Percentiles rank a stretch among this genome's conserved stretches.
phyloP scores from a whole-genome alignment of 2,113 vertebrate species.

The Dasyprocta punctata region DNA sequence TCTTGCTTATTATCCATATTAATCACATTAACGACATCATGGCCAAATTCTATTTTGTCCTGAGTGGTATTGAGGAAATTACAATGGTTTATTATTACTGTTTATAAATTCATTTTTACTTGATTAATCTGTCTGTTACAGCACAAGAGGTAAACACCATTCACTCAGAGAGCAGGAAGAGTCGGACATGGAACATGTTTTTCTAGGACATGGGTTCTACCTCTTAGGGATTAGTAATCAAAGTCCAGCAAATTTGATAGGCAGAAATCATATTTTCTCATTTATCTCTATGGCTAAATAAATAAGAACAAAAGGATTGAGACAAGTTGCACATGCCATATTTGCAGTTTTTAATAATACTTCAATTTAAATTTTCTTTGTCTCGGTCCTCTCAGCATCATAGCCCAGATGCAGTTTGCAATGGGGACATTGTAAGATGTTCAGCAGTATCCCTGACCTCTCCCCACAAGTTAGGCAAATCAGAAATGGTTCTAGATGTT shows the following conservation, averaged over 20 bases:
- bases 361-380: not conserved
- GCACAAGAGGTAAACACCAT: not conserved
- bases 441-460: not conserved
- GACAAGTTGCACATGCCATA: not conserved
- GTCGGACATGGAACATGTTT: not conserved
- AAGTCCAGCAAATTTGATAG: conserved; percentile 15
- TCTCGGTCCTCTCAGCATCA: not conserved
- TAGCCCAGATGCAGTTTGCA: not conserved
- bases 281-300: not conserved
- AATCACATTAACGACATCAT: conserved; percentile 57
- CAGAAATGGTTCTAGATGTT: not conserved
- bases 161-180: not conserved
- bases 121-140: not conserved
- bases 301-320: not conserved
- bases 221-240: not conserved
- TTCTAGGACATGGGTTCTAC: not conserved
- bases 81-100: not conserved
- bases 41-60: conserved; percentile 9
- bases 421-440: not conserved
- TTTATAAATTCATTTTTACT: conserved; percentile 39
- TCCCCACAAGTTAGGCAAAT: not conserved
- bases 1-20: conserved; percentile 49
- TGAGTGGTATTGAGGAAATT: not conserved
- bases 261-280: not conserved
- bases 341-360: not conserved